phyloP scores from a whole-genome alignment of 2,888 invertebrate genomes.

The Tethea ocularis region DNA sequence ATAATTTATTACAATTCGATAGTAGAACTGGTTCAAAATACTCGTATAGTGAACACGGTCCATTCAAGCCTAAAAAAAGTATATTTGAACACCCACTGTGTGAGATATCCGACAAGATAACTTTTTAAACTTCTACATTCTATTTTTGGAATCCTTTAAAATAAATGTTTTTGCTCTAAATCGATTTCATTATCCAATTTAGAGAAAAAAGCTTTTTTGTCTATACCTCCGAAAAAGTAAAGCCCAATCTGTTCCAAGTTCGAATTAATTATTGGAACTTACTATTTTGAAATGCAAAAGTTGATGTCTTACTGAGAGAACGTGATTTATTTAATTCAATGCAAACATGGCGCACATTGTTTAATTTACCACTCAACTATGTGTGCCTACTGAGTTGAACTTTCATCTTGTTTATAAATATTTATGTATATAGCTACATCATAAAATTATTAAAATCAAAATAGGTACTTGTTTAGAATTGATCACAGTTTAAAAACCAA shows the following conservation, averaged over 20 bases:
- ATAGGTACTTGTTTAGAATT: no score
- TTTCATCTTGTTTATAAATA: no score
- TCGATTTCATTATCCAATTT: constrained; percentile 20
- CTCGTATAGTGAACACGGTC: constrained; percentile 6
- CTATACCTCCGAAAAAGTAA: constrained; percentile 36
- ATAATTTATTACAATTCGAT: not conserved
- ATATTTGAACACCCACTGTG: constrained; percentile 32
- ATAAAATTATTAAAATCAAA: no score
- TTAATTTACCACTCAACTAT: no score
- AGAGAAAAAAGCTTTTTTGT: constrained; percentile 36
- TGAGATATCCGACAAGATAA: constrained; percentile 14
- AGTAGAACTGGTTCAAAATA: constrained; percentile 4
- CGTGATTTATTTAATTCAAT: constrained; percentile 6
- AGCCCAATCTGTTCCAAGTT: constrained; percentile 38
- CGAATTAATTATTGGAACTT: constrained; percentile 56
- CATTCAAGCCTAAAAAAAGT: constrained; percentile 16
- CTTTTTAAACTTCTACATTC: not conserved
- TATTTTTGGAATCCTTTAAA: not conserved
- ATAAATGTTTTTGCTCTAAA: not conserved
- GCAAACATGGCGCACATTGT: no score
- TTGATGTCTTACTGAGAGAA: constrained; percentile 23
- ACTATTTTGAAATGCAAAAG: constrained; percentile 45
- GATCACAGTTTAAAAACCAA: no score
- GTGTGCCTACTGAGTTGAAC: no score
- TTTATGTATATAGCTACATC: no score